Evolutionary conservation across 2,888 invertebrate genomes (phyloP).

Genomic region (Folsomia candida): DNA sequence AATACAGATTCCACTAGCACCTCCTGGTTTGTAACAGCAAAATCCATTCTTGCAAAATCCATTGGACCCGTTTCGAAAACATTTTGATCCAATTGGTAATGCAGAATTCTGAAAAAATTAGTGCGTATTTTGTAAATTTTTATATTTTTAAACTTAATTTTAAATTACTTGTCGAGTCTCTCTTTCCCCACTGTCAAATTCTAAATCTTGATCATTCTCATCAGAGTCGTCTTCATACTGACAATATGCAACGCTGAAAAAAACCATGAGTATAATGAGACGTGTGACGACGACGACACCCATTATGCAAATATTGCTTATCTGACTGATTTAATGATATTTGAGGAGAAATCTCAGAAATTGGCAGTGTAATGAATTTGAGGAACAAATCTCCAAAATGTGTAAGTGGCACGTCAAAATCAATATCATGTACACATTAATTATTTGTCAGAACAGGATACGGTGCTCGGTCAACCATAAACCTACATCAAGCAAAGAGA

Average conservation of each 20-base stretch:
- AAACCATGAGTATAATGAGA: background rate
- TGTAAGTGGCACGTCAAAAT: no score
- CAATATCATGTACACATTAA: no score
- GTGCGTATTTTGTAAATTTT: background rate
- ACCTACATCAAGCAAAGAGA: no score
- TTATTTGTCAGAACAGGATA: no score
- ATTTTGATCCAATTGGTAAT: background rate
- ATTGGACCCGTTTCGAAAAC: background rate
- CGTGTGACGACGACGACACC: no score
- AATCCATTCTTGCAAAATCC: conserved; percentile 11
- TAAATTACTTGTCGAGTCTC: background rate
- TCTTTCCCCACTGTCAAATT: background rate
- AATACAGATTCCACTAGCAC: background rate
- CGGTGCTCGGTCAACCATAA: no score
- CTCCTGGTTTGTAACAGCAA: conserved; percentile 7
- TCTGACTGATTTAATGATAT: background rate
- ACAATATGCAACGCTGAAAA: background rate
- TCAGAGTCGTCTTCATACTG: background rate
- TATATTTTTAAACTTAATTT: background rate
- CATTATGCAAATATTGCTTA: no score
- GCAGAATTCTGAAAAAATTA: background rate
- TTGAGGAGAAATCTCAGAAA: background rate
- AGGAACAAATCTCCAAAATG: no score
- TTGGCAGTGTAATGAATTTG: no score
- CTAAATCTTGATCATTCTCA: background rate